Percentiles rank a stretch among this genome's conserved stretches.
These are phyloP conservation scores for Cottus gobio DNA, from an alignment of 2,113 vertebrate genomes.

Conservation along the genomic window DNA sequence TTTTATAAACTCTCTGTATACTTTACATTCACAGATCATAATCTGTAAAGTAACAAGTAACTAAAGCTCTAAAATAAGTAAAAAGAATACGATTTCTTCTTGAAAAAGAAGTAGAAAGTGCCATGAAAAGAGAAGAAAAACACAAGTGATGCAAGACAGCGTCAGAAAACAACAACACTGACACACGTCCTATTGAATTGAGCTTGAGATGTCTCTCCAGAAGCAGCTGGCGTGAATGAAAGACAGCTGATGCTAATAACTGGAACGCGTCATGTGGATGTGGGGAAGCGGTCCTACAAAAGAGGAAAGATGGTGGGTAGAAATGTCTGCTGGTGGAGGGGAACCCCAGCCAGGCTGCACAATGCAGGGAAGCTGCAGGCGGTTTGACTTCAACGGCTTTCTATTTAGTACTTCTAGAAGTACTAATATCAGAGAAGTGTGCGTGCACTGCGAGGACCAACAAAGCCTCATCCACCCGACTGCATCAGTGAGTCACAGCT, in stretches of 20 bases:
- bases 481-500: no score
- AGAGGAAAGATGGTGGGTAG: not conserved
- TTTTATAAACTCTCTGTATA: not conserved
- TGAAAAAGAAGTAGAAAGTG: not conserved
- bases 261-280: constrained; percentile 11
- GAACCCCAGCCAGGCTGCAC: constrained; percentile 35
- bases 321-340: constrained; percentile 27
- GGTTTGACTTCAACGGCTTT: constrained; percentile 25
- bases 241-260: constrained; percentile 39
- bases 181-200: constrained; percentile 49
- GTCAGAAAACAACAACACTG: constrained; percentile 11
- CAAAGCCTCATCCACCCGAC: no score
- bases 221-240: constrained; percentile 44
- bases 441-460: no score
- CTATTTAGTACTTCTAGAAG: constrained; percentile 8
- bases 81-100: not conserved
- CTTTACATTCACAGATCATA: not conserved
- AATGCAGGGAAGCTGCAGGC: constrained; percentile 36
- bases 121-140: not conserved
- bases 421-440: no score
- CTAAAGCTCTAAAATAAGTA: not conserved
- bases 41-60: not conserved
- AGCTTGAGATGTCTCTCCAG: constrained; percentile 27
- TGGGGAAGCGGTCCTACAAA: not conserved
- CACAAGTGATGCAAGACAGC: no score